These are phyloP conservation scores for Esox lucius DNA, from an alignment of 2,797 vertebrate genomes.

Conservation along the genomic window DNA sequence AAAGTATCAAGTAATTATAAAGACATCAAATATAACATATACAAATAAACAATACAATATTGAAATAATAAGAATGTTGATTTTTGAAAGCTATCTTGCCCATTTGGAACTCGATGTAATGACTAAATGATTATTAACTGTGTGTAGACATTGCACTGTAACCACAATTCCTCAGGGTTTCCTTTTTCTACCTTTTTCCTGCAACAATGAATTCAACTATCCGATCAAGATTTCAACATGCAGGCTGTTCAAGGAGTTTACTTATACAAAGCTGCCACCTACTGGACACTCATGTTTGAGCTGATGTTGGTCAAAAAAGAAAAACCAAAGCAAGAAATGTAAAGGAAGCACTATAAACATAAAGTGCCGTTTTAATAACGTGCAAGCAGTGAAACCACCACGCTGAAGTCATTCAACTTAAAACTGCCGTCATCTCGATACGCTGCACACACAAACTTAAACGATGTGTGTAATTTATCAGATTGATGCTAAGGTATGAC, in stretches of 20 bases:
- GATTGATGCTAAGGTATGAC: not conserved
- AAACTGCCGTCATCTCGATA: not conserved
- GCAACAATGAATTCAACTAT: not conserved
- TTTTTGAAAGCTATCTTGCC: not conserved
- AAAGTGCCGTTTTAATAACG: not conserved
- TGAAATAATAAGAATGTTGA: not conserved
- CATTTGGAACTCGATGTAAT: not conserved
- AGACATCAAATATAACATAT: not conserved
- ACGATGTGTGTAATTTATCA: not conserved
- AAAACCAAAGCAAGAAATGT: not conserved
- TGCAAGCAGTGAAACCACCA: too few species aligned
- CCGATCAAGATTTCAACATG: not conserved
- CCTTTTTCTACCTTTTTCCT: not conserved
- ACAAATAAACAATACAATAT: not conserved
- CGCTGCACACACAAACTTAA: not conserved
- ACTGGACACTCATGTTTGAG: conserved; percentile 57
- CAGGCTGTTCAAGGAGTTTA: conserved; percentile 23
- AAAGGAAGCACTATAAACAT: not conserved
- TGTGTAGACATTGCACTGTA: not conserved
- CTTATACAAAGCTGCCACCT: conserved; percentile 77
- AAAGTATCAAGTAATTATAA: not conserved
- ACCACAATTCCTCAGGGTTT: not conserved
- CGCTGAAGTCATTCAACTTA: not conserved
- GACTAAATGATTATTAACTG: not conserved
- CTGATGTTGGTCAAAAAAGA: not conserved